phyloP scores from a whole-genome alignment of 2,797 vertebrate genomes.

The Parambassis ranga region DNA sequence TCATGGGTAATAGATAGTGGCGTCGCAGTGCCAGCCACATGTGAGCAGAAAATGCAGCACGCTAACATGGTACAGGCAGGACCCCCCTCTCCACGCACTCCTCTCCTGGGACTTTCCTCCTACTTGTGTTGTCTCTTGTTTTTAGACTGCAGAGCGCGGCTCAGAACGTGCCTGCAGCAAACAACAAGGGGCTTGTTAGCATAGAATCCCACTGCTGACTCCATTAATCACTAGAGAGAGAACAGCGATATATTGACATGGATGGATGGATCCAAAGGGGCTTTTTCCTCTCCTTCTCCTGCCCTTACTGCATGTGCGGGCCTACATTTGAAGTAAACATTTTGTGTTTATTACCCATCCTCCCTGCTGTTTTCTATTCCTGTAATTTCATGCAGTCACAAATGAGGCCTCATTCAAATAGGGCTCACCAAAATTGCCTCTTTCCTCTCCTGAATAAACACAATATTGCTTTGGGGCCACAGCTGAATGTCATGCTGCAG shows the following conservation, averaged over 20 bases:
- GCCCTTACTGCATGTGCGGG: slow-evolving; percentile 54
- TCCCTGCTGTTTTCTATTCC: slow-evolving; percentile 29
- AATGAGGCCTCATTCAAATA: slow-evolving; percentile 56
- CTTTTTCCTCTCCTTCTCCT: slow-evolving; percentile 54
- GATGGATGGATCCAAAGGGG: slow-evolving; percentile 76
- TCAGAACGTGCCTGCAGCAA: slow-evolving; percentile 60
- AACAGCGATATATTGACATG: slow-evolving; percentile 70
- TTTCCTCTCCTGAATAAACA: slow-evolving; percentile 40
- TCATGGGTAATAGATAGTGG: slow-evolving; percentile 63
- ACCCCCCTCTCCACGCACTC: slow-evolving; percentile 50
- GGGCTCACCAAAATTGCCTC: slow-evolving; percentile 54
- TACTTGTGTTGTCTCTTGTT: slow-evolving; percentile 68
- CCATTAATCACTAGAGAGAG: slow-evolving; percentile 83
- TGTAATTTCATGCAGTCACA: slow-evolving; percentile 7
- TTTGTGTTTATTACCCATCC: slow-evolving; percentile 60
- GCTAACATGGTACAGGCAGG: slow-evolving; percentile 52
- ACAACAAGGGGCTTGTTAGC: slow-evolving; percentile 83
- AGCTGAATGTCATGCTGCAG: not conserved
- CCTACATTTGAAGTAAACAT: slow-evolving; percentile 62
- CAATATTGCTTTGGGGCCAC: slow-evolving; percentile 54
- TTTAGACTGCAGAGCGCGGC: slow-evolving; percentile 44
- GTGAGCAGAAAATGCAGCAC: slow-evolving; percentile 8
- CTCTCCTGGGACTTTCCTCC: slow-evolving; percentile 71
- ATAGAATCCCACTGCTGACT: slow-evolving; percentile 70
- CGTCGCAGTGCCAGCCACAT: slow-evolving; percentile 47